These are phyloP conservation scores for Lampris incognitus DNA, from an alignment of 2,113 vertebrate species.

Conservation along the genomic window DNA sequence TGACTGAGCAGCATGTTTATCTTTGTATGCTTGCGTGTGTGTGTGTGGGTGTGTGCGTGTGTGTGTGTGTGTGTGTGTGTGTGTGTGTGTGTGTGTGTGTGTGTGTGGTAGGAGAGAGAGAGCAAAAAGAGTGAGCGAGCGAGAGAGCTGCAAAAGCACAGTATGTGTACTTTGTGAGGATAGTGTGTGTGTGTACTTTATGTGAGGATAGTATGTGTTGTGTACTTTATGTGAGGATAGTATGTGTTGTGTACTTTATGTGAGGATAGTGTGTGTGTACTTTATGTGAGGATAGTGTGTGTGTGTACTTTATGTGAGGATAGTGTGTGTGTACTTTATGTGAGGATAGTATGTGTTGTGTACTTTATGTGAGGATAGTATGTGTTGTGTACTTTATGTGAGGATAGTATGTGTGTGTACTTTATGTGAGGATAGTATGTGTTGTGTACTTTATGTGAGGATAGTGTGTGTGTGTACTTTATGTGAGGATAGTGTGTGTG, in stretches of 20 bases:
- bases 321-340: slow-evolving; percentile 16
- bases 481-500: slow-evolving; percentile 52
- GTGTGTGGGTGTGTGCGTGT: slow-evolving; percentile 18
- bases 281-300: slow-evolving; percentile 9
- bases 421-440: slow-evolving; percentile 1
- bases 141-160: neutral
- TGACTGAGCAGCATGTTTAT: neutral
- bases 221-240: slow-evolving; percentile 61
- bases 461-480: slow-evolving; percentile 45
- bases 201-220: slow-evolving; percentile 10
- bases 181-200: neutral
- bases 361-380: neutral
- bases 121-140: slow-evolving; percentile 29
- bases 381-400: slow-evolving; percentile 62
- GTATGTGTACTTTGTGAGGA: slow-evolving; percentile 15
- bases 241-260: slow-evolving; percentile 16
- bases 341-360: neutral
- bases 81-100: slow-evolving; percentile 8
- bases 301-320: slow-evolving; percentile 62
- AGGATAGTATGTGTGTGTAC: slow-evolving; percentile 22
- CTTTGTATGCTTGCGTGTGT: slow-evolving; percentile 14
- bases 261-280: neutral
- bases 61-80: neutral
- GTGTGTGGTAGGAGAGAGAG: neutral
- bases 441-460: neutral